These are phyloP conservation scores for Palythoa grandis DNA, from an alignment of 92 coral and sea anemone species.

Conservation along the genomic window DNA sequence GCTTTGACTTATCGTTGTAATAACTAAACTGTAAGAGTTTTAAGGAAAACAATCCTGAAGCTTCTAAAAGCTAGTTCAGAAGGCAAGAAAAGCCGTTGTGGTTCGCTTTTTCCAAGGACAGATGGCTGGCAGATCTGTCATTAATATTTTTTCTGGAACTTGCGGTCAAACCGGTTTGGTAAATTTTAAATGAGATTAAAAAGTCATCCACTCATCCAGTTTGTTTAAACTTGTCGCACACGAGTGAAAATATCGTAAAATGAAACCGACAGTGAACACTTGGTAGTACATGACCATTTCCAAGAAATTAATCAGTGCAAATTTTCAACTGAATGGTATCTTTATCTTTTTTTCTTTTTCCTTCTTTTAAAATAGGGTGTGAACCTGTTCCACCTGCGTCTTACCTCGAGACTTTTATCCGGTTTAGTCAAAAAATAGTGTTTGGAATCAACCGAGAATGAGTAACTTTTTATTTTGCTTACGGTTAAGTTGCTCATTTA, in stretches of 20 bases:
- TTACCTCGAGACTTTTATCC: too few species aligned
- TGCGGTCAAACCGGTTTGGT: background rate
- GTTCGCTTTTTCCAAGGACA: background rate
- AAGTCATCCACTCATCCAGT: background rate
- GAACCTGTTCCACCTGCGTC: too few species aligned
- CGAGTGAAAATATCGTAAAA: background rate
- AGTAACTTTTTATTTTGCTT: too few species aligned
- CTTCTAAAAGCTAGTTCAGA: background rate
- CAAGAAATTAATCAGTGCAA: background rate
- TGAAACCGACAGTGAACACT: background rate
- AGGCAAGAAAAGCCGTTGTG: background rate
- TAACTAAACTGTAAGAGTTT: background rate
- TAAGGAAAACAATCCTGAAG: background rate
- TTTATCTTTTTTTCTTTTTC: too few species aligned
- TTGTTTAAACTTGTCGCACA: background rate
- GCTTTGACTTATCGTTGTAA: background rate
- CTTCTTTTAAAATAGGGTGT: too few species aligned
- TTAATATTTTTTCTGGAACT: background rate
- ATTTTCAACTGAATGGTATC: background rate
- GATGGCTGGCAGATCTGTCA: background rate
- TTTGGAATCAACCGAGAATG: too few species aligned
- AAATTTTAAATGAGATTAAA: constrained; percentile 5
- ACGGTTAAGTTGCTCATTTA: too few species aligned
- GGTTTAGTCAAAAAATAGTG: too few species aligned
- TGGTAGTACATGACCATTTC: too few species aligned